Conservation (phyloP, 2,888 invertebrate genomes). For the Calameuta idolon region DNA sequence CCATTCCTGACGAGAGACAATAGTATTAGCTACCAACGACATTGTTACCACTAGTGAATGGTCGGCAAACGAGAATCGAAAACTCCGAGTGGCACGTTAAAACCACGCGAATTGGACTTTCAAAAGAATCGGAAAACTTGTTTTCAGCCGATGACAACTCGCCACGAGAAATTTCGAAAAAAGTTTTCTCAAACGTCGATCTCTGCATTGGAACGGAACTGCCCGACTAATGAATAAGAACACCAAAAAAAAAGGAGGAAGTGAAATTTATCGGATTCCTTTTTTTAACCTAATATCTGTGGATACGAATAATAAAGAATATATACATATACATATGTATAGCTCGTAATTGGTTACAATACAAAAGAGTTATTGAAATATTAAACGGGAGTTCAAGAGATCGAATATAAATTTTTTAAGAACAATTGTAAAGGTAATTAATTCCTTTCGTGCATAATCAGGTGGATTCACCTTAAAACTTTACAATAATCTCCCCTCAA, state of each 20-base stretch:
- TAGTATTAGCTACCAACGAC: slow-evolving; percentile 13
- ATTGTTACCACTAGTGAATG: slow-evolving; percentile 16
- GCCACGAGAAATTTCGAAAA: not conserved
- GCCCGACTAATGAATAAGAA: not conserved
- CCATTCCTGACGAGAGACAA: slow-evolving; percentile 9
- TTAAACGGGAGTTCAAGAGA: not conserved
- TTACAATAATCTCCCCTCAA: not conserved
- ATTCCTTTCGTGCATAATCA: not conserved
- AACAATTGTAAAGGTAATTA: not conserved
- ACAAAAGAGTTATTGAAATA: not conserved
- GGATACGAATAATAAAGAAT: not conserved
- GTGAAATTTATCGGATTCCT: not conserved
- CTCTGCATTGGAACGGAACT: not conserved
- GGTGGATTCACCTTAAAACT: not conserved
- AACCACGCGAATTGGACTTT: not conserved
- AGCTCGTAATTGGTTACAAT: not conserved
- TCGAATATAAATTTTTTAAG: not conserved
- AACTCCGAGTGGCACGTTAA: slow-evolving; percentile 3
- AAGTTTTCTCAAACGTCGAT: slow-evolving; percentile 2
- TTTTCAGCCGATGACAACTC: not conserved
- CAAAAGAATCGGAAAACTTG: slow-evolving; percentile 10
- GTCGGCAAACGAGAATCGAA: slow-evolving; percentile 8
- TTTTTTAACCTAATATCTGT: not conserved
- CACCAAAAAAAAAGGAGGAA: not conserved
- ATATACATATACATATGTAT: not conserved